phyloP scores from a whole-genome alignment of 2,888 invertebrate genomes.

The Tolmerus cingulatus region DNA sequence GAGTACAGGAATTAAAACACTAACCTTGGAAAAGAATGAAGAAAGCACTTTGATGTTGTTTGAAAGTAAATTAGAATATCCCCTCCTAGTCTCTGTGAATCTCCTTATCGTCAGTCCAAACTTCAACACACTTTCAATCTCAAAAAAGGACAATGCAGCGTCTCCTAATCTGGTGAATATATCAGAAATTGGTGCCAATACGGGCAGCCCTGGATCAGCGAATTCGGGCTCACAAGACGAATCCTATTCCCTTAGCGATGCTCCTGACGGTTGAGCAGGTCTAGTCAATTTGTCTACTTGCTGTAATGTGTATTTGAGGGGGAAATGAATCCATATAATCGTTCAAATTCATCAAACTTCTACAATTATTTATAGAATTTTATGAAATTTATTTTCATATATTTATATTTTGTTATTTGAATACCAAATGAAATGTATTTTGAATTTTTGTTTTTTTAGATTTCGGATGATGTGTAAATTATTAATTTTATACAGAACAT shows the following conservation, averaged over 20 bases:
- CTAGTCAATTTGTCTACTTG: neutral
- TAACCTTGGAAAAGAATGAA: constrained; percentile 72
- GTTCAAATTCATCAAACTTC: neutral
- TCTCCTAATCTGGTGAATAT: constrained; percentile 53
- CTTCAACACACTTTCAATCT: constrained; percentile 20
- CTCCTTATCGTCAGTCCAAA: constrained; percentile 70
- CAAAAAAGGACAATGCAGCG: neutral
- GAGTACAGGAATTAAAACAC: constrained; percentile 69
- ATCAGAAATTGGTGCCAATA: constrained; percentile 58
- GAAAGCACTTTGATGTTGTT: constrained; percentile 68
- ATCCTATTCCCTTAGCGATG: neutral
- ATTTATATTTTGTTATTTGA: neutral
- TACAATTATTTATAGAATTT: neutral
- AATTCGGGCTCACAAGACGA: neutral
- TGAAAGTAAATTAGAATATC: constrained; percentile 71
- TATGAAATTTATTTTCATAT: neutral
- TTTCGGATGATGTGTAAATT: neutral
- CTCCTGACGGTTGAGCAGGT: neutral
- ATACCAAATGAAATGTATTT: neutral
- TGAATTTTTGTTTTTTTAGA: neutral
- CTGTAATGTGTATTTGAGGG: neutral
- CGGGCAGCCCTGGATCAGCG: constrained; percentile 7
- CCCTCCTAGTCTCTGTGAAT: constrained; percentile 74
- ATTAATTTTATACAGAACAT: neutral
- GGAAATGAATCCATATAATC: neutral